Evolutionary conservation across 35 echinoderm and acorn worm genomes (phyloP), one percentile per base, ranked within the genome.

Genomic region (Hemicentrotus pulcherrimus): DNA sequence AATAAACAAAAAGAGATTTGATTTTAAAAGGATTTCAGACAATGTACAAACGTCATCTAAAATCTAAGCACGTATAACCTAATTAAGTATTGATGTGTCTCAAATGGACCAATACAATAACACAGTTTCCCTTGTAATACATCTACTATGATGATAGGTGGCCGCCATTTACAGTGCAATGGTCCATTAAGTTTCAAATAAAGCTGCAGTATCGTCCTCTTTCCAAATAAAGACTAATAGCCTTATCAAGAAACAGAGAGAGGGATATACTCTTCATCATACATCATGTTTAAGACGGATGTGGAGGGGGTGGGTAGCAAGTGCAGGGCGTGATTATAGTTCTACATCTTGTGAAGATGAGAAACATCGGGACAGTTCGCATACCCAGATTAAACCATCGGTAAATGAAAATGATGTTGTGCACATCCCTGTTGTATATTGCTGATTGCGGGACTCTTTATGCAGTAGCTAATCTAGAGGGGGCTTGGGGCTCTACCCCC

Each of bases 151-250:
- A 15, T 55, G 50, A 78, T 78, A 78, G 18, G 65, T 78, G 24
- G 65, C 65, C 65, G 18, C 65, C 19, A 78, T 78, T 78, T 78
- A 78, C 65, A 78, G 65, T 28, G 65, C 65, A 78, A 78, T 78
- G 65, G 65, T 78, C 65, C 65, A 78, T 78, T 78, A 78, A 78
- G 65, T 78, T 78, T 28, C 65, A 78, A 22, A 78, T 78, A 78
- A 78, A 78, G 0, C 65, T 78, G 19, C 24, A n/a, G 24, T 78
- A 78, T 28, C 65, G 18, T 28, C 22, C 65, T n/a, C 19, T 78
- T 59, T 78, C 18, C 65, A 78, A 78, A 78, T 78, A 18, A 78
- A 78, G 65, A 78, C 65, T 78, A 78, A 78, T 78, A 78, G 65
- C 65, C 65, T 78, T n/a, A 28, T 78, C 65, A 8, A 78, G 19